Evolutionary conservation across 2,888 invertebrate species (phyloP), one percentile per base, ranked within the genome.

Genomic region (Catocala fraxini): DNA sequence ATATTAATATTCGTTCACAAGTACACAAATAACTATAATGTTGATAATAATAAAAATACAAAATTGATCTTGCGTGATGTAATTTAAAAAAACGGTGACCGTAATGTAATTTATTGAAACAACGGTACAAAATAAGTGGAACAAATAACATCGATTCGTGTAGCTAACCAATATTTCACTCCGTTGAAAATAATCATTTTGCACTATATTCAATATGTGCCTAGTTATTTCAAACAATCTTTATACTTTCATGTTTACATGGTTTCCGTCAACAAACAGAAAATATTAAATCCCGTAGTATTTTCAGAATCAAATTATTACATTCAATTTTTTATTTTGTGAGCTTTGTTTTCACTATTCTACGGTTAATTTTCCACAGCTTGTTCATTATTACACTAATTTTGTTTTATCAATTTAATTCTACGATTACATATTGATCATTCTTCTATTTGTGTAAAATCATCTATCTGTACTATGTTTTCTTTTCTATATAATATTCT

Each of bases 1-100:
- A 84, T 81, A 77, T 72, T 80, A 81, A 71, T 80, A 80, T 72
- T 80, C 71, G 73, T 83, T 85, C 76, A 81, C 83, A 77, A 80
- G 75, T 84, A 85, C 80, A 82, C 73, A 82, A 81, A 81, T 81
- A 70, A 78, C 68, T 53, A 59, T 79, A 75, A 75, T 79, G 79
- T 81, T 77, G 76, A 79, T 81, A 81, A 80, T 71, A 74, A 80
- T 80, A 74, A 78, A 70, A 69, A 71, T 62, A 70, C 64, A 52
- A 65, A 56, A 71, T 10, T 46, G 15, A 51, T 45, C 6, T 52
- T 34, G 41, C 15, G n/a, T 51, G 41, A 34, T 56, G n/a, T 39
- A 13, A 42, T 47, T 41, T 46, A 34, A 55, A 49, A 12, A 33
- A 34, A 12, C 35, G 6, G 35, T 39, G 6, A 1, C 35, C 4